Base-by-base conservation (phyloP, 2,113 vertebrate genomes). In the Tauraco erythrolophus region DNA sequence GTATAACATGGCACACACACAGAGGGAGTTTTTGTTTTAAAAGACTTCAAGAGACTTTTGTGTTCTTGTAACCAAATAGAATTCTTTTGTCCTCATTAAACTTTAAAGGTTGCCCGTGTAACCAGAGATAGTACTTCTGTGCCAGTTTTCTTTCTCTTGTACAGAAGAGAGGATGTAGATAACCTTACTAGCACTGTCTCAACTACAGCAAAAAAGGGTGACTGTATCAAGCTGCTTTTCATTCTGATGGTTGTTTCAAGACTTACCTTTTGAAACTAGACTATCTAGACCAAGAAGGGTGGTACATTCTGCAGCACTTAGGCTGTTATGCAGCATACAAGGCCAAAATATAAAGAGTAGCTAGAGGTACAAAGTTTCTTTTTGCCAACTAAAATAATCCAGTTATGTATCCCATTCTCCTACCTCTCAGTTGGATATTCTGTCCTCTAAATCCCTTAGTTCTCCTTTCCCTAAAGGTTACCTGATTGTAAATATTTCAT, bases 31-130 rank as follows among this genome's bases (percentile, higher is more conserved):
- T 70, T 79, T 79, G 14, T 72, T 94, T 88, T 71, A 23, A 17
- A 86, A 56, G 66, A 65, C 66, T 69, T 28, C n/a, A 54, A 70
- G 64, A 79, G 66, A 43, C 89, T 94, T 96, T 58, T 81, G 86
- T 95, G 72, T 94, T 92, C 80, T 81, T 89, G 84, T 96, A 94
- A 95, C 80, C 68, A 91, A 92, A 94, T 88, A 91, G 83, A 96
- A 41, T 96, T 92, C 86, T 96, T 97, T 97, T 96, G 94, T 96
- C 88, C 79, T 96, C 46, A 86, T 95, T 91, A 89, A 96, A 91
- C 11, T 94, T 95, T 96, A 84, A 95, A 91, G 56, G 54, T 95
- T 84, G 46, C 56, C 86, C 0, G 0, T 94, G 95, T 96, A 96
- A 96, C 76, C 80, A 37, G 94, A 96, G 76, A 74, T 2, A 17